Conservation (phyloP, 2,797 vertebrate species). For the Cynopterus sphinx region DNA sequence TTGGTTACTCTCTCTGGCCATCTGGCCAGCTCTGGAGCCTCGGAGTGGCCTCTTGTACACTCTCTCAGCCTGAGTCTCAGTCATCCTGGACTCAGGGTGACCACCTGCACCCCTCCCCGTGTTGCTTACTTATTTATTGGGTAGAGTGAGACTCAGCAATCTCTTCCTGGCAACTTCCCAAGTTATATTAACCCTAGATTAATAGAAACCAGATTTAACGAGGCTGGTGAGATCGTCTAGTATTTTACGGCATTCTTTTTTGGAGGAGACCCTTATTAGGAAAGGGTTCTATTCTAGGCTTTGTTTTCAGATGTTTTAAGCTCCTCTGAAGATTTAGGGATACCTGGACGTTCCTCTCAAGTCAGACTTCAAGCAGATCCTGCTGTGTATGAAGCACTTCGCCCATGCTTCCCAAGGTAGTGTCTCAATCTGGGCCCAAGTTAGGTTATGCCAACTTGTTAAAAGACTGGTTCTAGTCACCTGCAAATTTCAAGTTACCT, state of each 20-base stretch:
- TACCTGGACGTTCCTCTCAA: background rate
- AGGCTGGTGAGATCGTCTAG: background rate
- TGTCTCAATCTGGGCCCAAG: background rate
- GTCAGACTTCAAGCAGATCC: background rate
- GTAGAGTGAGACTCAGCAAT: background rate
- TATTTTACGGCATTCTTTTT: background rate
- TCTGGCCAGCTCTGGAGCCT: background rate
- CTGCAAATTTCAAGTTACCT: background rate
- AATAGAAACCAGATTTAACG: background rate
- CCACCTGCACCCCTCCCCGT: accelerated
- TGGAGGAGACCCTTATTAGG: background rate
- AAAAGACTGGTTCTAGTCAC: background rate
- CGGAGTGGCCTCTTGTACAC: background rate
- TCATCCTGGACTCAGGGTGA: background rate
- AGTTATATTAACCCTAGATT: background rate
- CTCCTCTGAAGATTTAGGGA: background rate
- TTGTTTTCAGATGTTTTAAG: background rate
- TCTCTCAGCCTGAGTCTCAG: accelerated
- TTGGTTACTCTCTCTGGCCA: background rate
- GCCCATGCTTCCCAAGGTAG: background rate
- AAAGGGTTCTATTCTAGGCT: background rate
- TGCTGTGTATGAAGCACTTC: background rate
- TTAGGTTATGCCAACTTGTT: background rate
- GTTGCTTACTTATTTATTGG: background rate
- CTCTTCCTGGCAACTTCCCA: background rate